These are phyloP conservation scores for Myotis daubentonii DNA, from an alignment of 2,797 vertebrate species.

Conservation along the genomic window DNA sequence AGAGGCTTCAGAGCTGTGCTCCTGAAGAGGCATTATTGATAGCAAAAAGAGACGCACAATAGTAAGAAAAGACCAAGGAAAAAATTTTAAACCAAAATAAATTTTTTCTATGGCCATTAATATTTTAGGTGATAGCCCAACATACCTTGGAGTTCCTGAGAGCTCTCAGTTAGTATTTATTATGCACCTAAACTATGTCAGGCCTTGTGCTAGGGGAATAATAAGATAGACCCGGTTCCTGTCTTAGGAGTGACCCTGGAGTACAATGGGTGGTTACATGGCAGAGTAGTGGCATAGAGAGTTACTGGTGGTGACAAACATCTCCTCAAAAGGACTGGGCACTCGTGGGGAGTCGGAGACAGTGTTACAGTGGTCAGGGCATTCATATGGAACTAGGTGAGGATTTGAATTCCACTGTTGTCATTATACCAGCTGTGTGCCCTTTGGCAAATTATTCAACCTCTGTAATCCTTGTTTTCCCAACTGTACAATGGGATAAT, in stretches of 20 bases:
- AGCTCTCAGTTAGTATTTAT: neutral
- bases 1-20: neutral
- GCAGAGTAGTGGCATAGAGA: neutral
- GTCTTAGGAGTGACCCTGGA: neutral
- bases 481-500: neutral
- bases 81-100: neutral
- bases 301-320: neutral
- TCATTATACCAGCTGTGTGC: neutral
- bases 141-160: neutral
- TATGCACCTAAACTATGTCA: neutral
- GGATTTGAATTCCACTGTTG: slow-evolving; percentile 1
- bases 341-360: neutral
- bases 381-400: neutral
- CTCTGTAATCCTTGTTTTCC: neutral
- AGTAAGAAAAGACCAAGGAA: neutral
- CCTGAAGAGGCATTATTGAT: neutral
- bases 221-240: neutral
- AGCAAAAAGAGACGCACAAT: neutral
- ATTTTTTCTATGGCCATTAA: neutral
- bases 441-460: neutral
- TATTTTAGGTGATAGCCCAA: neutral
- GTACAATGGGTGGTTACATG: neutral
- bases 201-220: neutral
- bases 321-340: neutral
- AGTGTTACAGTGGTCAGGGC: neutral